These are phyloP conservation scores for Dicaeum eximium DNA, from an alignment of 2,113 vertebrate species.

Conservation along the genomic window DNA sequence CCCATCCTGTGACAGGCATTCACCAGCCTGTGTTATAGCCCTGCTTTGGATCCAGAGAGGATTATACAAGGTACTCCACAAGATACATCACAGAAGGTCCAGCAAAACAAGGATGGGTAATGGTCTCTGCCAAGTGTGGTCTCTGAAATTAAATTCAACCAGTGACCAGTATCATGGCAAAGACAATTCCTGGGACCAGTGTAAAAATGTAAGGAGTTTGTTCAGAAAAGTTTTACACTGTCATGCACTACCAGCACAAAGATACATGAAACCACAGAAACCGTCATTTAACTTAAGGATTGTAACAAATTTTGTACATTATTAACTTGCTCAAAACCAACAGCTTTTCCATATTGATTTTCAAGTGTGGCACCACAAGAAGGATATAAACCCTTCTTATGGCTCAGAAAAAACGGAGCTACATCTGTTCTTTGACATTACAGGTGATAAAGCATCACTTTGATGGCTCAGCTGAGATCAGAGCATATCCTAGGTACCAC, in stretches of 20 bases:
- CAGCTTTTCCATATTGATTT: slow-evolving; percentile 8
- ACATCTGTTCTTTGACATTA: slow-evolving; percentile 61
- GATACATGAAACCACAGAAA: background rate
- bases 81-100: background rate
- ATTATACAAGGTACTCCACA: background rate
- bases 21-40: background rate
- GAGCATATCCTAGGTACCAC: slow-evolving; percentile 30
- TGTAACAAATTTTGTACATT: background rate
- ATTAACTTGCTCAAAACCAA: background rate
- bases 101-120: background rate
- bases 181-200: background rate
- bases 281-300: background rate
- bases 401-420: slow-evolving; percentile 11
- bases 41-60: background rate
- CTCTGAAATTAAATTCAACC: background rate
- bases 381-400: slow-evolving; percentile 11
- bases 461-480: slow-evolving; percentile 58
- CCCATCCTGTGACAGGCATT: background rate
- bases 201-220: background rate
- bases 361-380: slow-evolving; percentile 29
- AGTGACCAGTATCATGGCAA: background rate
- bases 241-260: background rate
- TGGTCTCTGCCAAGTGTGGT: background rate
- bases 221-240: background rate
- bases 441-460: slow-evolving; percentile 57